Percentiles rank a stretch among this genome's conserved stretches.
phyloP scores from a whole-genome alignment of 2,113 vertebrate genomes.

The Aegypius monachus region DNA sequence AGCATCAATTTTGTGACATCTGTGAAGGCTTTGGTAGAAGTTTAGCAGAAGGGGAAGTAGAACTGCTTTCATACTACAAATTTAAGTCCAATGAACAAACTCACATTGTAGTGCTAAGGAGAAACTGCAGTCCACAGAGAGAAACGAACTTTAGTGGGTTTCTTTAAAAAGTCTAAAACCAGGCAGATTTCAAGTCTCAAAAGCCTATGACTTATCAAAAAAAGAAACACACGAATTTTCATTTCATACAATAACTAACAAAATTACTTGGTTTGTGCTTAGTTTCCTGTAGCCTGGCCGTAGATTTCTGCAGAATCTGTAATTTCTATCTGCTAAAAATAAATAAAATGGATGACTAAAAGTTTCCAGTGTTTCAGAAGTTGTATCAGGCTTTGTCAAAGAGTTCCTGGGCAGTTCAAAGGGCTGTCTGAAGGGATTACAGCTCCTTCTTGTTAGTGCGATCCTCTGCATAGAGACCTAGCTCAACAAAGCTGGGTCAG shows the following conservation, averaged over 20 bases:
- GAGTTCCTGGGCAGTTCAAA: constrained; percentile 28
- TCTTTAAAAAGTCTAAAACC: not conserved
- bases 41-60: not conserved
- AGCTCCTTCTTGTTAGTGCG: not conserved
- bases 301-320: not conserved
- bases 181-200: not conserved
- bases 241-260: not conserved
- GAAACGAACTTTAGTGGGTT: not conserved
- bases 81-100: not conserved
- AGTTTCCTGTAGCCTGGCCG: not conserved
- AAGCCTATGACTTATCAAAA: not conserved
- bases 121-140: not conserved
- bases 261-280: not conserved
- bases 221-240: not conserved
- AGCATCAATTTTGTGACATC: not conserved
- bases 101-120: not conserved
- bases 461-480: not conserved
- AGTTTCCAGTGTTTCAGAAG: constrained; percentile 5
- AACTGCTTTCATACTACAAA: not conserved
- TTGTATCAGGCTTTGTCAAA: not conserved
- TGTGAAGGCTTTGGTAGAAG: not conserved
- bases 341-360: not conserved
- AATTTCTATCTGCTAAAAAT: not conserved
- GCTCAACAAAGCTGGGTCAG: not conserved
- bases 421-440: constrained; percentile 35